Evolutionary conservation across 2,113 vertebrate genomes (phyloP), one percentile per base, ranked within the genome.

Genomic region (Diphyllodes magnificus): DNA sequence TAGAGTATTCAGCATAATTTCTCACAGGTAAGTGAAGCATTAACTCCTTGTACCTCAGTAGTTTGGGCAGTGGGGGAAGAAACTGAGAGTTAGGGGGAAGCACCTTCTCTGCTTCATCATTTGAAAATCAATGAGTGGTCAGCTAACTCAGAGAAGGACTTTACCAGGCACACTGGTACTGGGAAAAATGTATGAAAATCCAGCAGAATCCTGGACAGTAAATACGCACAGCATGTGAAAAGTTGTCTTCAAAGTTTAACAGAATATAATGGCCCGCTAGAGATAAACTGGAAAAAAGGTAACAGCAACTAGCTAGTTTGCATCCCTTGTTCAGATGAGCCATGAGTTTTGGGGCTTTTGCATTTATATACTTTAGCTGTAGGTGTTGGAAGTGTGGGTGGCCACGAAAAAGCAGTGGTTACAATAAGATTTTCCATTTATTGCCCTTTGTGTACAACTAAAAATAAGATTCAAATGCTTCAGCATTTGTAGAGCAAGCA

Each of bases 391-490:
- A 96, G 97, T 97, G 98, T 98, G 96, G 98, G 98, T 97, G 98
- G 97, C 95, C 97, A 97, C 76, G 96, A 98, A 97, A 97, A 97
- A 97, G 89, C 64, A 57, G 97, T 96, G 96, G 95, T 98, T 98
- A 97, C 97, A 98, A 98, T 98, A 98, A 98, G 96, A 98, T 98
- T 98, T 98, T 98, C 98, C 98, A 97, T 97, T 98, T 97, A 97
- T 97, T 98, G 98, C 98, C 98, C 98, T 98, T 98, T 98, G 96
- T 98, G 90, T 97, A 75, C 96, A 95, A 97, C 97, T 98, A 96
- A 98, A 98, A 98, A 98, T 98, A 98, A 98, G 96, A 93, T 90
- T 98, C 95, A 97, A 97, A 96, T 97, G 95, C 97, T 97, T 98
- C 94, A 97, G 95, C 97, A 96, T 96, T 96, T 96, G 95, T 98